Conservation (phyloP, 64 coral and sea anemone genomes). For the Montipora cactus region DNA sequence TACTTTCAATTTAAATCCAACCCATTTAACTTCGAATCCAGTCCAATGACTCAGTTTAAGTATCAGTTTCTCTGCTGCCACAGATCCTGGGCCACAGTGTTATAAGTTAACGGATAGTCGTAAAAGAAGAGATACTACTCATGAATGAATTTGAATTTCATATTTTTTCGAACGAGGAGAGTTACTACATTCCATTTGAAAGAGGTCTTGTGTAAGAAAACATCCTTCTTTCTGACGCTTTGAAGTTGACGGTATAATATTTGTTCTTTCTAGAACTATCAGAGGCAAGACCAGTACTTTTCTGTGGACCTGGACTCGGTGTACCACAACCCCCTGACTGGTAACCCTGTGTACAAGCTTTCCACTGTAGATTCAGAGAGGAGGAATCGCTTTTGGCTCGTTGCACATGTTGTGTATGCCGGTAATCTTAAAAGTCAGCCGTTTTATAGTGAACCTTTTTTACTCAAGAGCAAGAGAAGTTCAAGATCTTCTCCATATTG, state of each 20-base stretch:
- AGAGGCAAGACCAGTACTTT: slow-evolving; percentile 72
- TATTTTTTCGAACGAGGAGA: too few relatives aligned
- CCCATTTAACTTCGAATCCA: too few relatives aligned
- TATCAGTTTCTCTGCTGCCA: too few relatives aligned
- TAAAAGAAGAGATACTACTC: too few relatives aligned
- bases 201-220: too few relatives aligned
- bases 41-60: too few relatives aligned
- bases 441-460: slow-evolving; percentile 79
- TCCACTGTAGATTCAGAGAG: slow-evolving; percentile 88
- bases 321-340: slow-evolving; percentile 69
- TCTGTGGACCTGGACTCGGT: slow-evolving; percentile 84
- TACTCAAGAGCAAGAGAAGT: slow-evolving; percentile 80
- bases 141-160: too few relatives aligned
- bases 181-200: too few relatives aligned
- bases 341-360: slow-evolving; percentile 81
- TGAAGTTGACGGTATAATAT: background rate
- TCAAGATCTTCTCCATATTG: slow-evolving; percentile 59
- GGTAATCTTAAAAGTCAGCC: slow-evolving; percentile 76
- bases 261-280: slow-evolving; percentile 48
- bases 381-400: slow-evolving; percentile 84
- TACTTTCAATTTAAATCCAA: too few relatives aligned
- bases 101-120: too few relatives aligned
- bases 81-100: too few relatives aligned
- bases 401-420: slow-evolving; percentile 70
- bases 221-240: too few relatives aligned